Percentiles rank a stretch among this genome's conserved stretches.
These are phyloP conservation scores for Eristalis pertinax DNA, from an alignment of 2,888 invertebrate species.

Conservation along the genomic window DNA sequence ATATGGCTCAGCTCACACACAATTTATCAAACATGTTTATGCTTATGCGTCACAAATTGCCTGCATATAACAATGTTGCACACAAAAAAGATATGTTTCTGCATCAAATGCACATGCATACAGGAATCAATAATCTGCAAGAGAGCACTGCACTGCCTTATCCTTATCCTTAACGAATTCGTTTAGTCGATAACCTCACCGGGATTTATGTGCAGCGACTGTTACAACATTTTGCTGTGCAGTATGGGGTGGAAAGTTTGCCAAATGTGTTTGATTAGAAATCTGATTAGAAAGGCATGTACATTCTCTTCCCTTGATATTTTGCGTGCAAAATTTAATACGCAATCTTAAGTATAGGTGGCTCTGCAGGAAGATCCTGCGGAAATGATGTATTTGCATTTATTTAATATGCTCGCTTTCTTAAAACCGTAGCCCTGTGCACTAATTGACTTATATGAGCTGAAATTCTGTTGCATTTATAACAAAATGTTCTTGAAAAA, in stretches of 20 bases:
- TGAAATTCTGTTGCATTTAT: no score
- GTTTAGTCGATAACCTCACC: conserved; percentile 11
- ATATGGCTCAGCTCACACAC: not conserved
- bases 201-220: not conserved
- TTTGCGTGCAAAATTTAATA: not conserved
- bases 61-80: not conserved
- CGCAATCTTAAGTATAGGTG: not conserved
- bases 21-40: not conserved
- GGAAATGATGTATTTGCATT: not conserved
- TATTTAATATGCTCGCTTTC: no score
- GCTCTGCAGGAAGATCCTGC: not conserved
- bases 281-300: not conserved
- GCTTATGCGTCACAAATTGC: not conserved
- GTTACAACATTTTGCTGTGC: not conserved
- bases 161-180: conserved; percentile 16
- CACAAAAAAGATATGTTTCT: not conserved
- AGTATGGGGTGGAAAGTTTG: conserved; percentile 23
- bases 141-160: conserved; percentile 42
- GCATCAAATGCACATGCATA: not conserved
- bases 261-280: conserved; percentile 9
- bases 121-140: not conserved
- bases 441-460: no score
- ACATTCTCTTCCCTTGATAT: not conserved
- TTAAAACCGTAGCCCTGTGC: no score
- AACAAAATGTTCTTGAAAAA: no score